Evolutionary conservation across 2,888 invertebrate species (phyloP), one percentile per base, ranked within the genome.

Genomic region (Drosophila anomalipes): DNA sequence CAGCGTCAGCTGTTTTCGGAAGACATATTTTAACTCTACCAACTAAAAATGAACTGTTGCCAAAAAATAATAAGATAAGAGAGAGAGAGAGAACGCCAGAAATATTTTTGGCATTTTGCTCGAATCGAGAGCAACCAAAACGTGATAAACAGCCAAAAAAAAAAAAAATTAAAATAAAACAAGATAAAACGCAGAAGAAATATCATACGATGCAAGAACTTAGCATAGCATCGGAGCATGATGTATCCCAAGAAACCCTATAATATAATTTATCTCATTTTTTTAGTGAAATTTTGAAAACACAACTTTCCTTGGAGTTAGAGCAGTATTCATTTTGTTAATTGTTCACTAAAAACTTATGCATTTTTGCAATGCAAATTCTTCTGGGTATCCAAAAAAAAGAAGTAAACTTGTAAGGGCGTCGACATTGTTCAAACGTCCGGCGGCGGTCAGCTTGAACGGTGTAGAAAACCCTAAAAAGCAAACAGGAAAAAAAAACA

Each of bases 171-270:
- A 22, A 47, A 22, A 16, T 22, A 16, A 47, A 47, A 47, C 22
- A 41, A 41, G 39, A 57, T 57, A 41, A 58, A 19, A 47, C 16
- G 58, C 32, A 44, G 16, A 86, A 75, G 59, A 86, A 76, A 87
- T 70, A 90, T 83, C 91, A 74, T 89, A 87, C 85, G 88, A 91
- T 41, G 33, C 44, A 60, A 78, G 49, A 78, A 51, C 26, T 37
- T 16, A 26, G 19, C 28, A 28, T 16, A 26, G 19, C 28, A 28
- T 5, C 10, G 5, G 47, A 30, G 61, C 26, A 47, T 72, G 66
- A n/a, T 57, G 12, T 41, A 19, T 51, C n/a, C 9, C 1, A 4
- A 35, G 28, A 73, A 64, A 53, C 73, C 44, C 63, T 72, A 4
- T 28, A 39, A 16, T 35, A 19, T 28, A 19, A n/a, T n/a, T 28